Conservation (phyloP, 1,140 invertebrate species). For the Phymorhynchus buccinoides region DNA sequence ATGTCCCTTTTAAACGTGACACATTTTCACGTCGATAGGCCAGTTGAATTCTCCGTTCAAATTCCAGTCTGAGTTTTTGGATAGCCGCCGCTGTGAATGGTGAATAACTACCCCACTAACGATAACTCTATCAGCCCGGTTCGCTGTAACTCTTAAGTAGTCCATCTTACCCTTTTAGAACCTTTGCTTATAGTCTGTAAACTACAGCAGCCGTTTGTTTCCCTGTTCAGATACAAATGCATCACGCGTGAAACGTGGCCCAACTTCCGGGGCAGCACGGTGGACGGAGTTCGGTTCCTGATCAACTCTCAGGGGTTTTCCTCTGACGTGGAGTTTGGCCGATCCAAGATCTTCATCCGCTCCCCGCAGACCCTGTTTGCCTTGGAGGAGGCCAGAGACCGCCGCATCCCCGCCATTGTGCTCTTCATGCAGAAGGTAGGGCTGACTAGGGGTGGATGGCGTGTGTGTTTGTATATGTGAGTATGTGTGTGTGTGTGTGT, state of each 20-base stretch:
- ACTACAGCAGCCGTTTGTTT: not conserved
- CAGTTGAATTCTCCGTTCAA: too few relatives aligned
- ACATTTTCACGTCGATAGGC: too few relatives aligned
- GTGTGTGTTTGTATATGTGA: not conserved
- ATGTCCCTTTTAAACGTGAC: too few relatives aligned
- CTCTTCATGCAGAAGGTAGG: conserved; percentile 91
- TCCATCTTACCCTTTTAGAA: too few relatives aligned
- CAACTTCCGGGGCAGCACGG: conserved; percentile 85
- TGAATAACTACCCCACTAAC: too few relatives aligned
- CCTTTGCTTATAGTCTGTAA: too few relatives aligned
- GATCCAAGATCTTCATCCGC: conserved; percentile 95
- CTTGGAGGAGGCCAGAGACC: conserved; percentile 82
- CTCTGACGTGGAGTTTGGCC: conserved; percentile 92
- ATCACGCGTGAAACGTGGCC: conserved; percentile 95
- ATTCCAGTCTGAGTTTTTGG: too few relatives aligned
- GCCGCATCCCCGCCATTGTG: conserved; percentile 90
- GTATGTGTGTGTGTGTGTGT: not conserved
- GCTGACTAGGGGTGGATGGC: not conserved
- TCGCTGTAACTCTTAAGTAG: too few relatives aligned
- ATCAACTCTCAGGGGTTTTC: conserved; percentile 85
- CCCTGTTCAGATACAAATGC: conserved; percentile 90
- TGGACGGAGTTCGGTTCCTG: conserved; percentile 88
- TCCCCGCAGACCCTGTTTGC: conserved; percentile 90
- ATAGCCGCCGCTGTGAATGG: too few relatives aligned
- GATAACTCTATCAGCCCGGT: too few relatives aligned